These are phyloP conservation scores for Oxyscelio sp. DNA, from an alignment of 2,888 invertebrate genomes.

Conservation along the genomic window DNA sequence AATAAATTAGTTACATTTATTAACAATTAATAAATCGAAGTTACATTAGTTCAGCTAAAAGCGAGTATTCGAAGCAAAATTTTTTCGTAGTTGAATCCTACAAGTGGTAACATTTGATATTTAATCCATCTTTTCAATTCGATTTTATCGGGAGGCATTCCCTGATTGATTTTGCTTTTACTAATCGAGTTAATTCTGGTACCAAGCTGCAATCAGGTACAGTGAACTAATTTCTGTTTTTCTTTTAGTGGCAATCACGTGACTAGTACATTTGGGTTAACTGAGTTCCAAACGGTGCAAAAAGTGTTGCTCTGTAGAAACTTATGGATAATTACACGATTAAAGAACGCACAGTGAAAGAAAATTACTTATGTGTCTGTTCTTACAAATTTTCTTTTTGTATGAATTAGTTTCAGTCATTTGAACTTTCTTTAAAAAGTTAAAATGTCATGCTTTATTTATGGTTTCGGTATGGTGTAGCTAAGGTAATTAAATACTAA, in stretches of 20 bases:
- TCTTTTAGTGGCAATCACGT: constrained; percentile 52
- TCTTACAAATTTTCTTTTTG: too few relatives aligned
- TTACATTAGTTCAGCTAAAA: too few relatives aligned
- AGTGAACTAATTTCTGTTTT: constrained; percentile 54
- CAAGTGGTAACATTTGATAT: constrained; percentile 5
- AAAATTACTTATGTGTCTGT: too few relatives aligned
- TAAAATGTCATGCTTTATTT: too few relatives aligned
- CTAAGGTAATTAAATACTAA: too few relatives aligned
- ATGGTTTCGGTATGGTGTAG: too few relatives aligned
- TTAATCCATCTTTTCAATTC: background rate
- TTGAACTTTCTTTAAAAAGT: too few relatives aligned
- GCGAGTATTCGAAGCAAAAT: too few relatives aligned
- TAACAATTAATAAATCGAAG: too few relatives aligned
- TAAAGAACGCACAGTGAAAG: too few relatives aligned
- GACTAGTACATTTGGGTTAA: constrained; percentile 56
- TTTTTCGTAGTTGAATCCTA: background rate
- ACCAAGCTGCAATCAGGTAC: constrained; percentile 25
- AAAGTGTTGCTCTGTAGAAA: constrained; percentile 48
- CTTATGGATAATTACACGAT: constrained; percentile 62
- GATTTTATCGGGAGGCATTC: background rate
- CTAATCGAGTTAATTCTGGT: constrained; percentile 22
- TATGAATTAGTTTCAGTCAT: too few relatives aligned
- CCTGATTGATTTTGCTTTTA: constrained; percentile 36
- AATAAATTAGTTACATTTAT: too few relatives aligned
- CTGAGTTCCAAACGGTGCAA: constrained; percentile 40